Evolutionary conservation across 2,113 vertebrate genomes (phyloP).

Genomic region (Rhinolophus ferrumequinum): DNA sequence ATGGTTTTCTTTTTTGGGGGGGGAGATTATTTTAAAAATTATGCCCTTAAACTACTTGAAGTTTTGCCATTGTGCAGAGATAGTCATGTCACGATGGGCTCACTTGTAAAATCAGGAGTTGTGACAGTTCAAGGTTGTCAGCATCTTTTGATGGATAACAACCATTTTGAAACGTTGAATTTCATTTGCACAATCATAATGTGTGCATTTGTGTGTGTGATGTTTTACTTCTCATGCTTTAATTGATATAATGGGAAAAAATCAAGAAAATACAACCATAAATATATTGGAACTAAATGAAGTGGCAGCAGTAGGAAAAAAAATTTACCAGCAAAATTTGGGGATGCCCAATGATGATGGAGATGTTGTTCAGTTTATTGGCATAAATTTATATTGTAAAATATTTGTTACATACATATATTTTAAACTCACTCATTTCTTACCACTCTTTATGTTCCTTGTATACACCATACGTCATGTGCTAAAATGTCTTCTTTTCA

Average conservation of each 20-base stretch:
- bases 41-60: constrained; percentile 9
- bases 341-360: background rate
- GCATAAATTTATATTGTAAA: constrained; percentile 32
- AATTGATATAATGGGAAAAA: background rate
- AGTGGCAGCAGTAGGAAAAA: background rate
- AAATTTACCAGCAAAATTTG: background rate
- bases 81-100: background rate
- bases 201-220: background rate
- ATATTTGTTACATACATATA: background rate
- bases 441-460: background rate
- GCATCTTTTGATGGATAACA: background rate
- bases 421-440: background rate
- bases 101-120: background rate
- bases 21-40: background rate
- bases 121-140: background rate
- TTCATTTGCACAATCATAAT: background rate
- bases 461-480: background rate
- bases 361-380: background rate
- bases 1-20: background rate
- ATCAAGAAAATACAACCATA: background rate
- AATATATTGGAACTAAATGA: constrained; percentile 23
- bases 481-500: constrained; percentile 3
- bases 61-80: background rate
- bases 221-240: background rate
- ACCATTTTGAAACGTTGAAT: constrained; percentile 29